Conservation (phyloP, 1,140 invertebrate genomes). For the Panagrolaimus sp. region DNA sequence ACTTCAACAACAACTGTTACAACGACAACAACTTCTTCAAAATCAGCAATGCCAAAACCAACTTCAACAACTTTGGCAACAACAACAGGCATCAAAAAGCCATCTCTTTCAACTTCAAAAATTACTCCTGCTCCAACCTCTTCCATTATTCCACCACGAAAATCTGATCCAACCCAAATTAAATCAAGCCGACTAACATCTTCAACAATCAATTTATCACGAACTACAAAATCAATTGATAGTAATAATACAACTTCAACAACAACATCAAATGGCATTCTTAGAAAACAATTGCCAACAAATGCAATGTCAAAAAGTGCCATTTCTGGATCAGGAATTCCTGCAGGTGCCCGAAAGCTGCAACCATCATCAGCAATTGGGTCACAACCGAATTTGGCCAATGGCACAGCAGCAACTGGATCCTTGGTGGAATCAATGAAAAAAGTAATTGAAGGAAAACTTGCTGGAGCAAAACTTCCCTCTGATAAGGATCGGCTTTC, state of each 20-base stretch:
- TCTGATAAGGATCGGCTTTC: neutral
- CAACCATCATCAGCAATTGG: neutral
- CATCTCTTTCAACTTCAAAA: conserved; percentile 8
- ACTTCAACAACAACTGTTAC: too few relatives aligned
- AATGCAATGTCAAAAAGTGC: conserved; percentile 1
- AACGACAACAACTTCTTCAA: neutral
- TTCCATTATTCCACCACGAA: neutral
- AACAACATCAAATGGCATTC: too few relatives aligned
- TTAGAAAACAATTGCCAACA: neutral
- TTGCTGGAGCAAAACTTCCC: neutral
- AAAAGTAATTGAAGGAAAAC: conserved; percentile 4
- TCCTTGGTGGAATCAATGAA: neutral
- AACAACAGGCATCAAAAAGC: conserved; percentile 1
- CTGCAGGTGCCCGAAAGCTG: too few relatives aligned
- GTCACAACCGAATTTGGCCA: neutral
- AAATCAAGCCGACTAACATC: neutral
- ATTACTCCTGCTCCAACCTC: neutral
- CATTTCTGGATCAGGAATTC: neutral
- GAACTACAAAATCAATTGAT: conserved; percentile 7
- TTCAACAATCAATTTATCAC: neutral
- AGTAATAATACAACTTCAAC: too few relatives aligned
- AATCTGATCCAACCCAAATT: neutral
- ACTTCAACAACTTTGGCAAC: neutral
- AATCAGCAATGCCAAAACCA: neutral
- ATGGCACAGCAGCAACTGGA: neutral